Evolutionary conservation across 2,797 vertebrate species (phyloP).

Genomic region (Pempheris klunzingeri): DNA sequence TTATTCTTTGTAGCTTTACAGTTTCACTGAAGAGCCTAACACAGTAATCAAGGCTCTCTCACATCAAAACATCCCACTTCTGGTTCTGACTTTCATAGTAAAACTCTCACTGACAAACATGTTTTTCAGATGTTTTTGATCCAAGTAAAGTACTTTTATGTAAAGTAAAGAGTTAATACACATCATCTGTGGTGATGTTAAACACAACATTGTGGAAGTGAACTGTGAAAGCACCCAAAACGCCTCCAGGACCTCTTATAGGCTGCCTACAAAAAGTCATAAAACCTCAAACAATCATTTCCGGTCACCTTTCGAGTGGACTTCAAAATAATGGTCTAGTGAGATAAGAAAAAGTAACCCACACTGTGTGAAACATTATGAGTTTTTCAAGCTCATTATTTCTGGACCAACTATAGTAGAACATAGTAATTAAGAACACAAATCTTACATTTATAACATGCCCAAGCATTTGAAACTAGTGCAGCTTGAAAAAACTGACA

Average conservation of each 20-base stretch:
- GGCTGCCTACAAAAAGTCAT: conserved; percentile 10
- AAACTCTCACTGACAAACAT: neutral
- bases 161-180: neutral
- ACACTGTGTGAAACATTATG: neutral
- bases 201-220: neutral
- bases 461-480: too few species aligned
- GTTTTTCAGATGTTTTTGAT: neutral
- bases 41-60: neutral
- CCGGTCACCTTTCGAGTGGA: neutral
- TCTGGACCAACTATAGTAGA: neutral
- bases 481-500: neutral
- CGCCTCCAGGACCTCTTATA: neutral
- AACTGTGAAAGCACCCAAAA: too few species aligned
- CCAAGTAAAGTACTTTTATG: fast-evolving
- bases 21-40: fast-evolving
- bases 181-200: fast-evolving
- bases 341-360: neutral
- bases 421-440: too few species aligned
- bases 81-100: conserved; percentile 35
- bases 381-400: neutral
- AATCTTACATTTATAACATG: too few species aligned
- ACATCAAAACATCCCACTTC: neutral
- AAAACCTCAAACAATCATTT: neutral
- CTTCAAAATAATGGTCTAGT: conserved; percentile 48
- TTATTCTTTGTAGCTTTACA: conserved; percentile 15